A percentile compares a stretch with the other conserved stretches of the same genome.
Evolutionary conservation across 2,888 invertebrate genomes (phyloP).

Genomic region (Oscheius sp.): DNA sequence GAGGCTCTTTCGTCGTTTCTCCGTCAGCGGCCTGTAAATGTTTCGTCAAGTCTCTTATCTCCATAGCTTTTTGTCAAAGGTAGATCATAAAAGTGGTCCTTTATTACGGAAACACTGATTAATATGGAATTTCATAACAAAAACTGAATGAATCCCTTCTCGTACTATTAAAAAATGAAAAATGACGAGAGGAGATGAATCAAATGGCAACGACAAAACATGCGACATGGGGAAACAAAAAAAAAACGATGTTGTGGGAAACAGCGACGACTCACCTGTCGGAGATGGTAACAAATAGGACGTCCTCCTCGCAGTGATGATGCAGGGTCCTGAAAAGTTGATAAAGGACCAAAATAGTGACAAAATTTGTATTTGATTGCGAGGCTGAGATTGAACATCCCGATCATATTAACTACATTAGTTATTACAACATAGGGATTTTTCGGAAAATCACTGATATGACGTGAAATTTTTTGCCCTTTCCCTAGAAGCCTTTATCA

Average conservation of each 20-base stretch:
- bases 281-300: slow-evolving; percentile 39
- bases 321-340: slow-evolving; percentile 30
- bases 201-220: slow-evolving; percentile 10
- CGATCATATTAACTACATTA: no score
- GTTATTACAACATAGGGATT: no score
- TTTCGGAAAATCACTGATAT: no score
- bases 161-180: no score
- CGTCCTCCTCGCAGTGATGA: slow-evolving; percentile 36
- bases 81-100: no score
- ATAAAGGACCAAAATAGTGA: neutral
- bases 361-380: no score
- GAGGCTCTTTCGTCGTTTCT: slow-evolving; percentile 56
- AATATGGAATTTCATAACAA: no score
- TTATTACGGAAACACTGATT: no score
- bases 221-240: neutral
- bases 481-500: no score
- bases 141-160: no score
- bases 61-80: neutral
- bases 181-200: neutral
- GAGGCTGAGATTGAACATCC: no score
- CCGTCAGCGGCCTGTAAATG: slow-evolving; percentile 54
- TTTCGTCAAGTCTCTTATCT: neutral
- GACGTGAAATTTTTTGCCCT: no score
- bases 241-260: neutral
- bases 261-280: slow-evolving; percentile 51